Evolutionary conservation across 2,113 vertebrate species (phyloP), one percentile per base, ranked within the genome.

Genomic region (Nibea albiflora): DNA sequence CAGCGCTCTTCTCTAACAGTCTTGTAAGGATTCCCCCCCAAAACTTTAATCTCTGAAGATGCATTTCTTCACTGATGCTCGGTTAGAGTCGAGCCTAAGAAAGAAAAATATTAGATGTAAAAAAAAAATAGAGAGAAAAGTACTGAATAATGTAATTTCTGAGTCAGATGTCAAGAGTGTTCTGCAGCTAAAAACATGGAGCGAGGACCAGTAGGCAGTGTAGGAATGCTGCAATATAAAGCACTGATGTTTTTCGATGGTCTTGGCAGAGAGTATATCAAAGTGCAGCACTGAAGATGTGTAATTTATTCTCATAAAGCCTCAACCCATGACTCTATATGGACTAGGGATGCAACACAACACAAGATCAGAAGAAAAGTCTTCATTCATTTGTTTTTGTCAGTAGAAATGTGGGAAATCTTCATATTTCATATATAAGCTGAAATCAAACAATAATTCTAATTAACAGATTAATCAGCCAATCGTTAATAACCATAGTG

Each of bases 41-140:
- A 86, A 39, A 76, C 17, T 2, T 81, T 65, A 78, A 79, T 79
- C 81, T 85, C 60, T 22, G 24, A 76, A 89, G 71, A 80, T 73
- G 77, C 26, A 26, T 77, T 67, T 65, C 56, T 72, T 44, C 52
- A 15, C 56, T 7, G 50, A 69, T 56, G 49, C 60, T 66, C 2
- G 52, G 44, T 2, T 58, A 68, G 22, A 72, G 61, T 63, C 20
- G 52, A 63, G 76, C 71, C 19, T 67, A 39, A 39, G 6, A 73
- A 71, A 78, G 62, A 66, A 12, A 35, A 81, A 74, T 88, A 67
- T 76, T 64, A 46, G 83, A 85, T 81, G 68, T 8, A 39, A 39
- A 9, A 39, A 39, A 39, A 9, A 39, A 39, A 39, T 39, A 39
- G 6, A 73, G 73, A 78, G 62, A 66, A 12, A 35, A 81, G 71